Base-by-base conservation (phyloP, 2,888 invertebrate genomes). In the Nycteola revayana region DNA sequence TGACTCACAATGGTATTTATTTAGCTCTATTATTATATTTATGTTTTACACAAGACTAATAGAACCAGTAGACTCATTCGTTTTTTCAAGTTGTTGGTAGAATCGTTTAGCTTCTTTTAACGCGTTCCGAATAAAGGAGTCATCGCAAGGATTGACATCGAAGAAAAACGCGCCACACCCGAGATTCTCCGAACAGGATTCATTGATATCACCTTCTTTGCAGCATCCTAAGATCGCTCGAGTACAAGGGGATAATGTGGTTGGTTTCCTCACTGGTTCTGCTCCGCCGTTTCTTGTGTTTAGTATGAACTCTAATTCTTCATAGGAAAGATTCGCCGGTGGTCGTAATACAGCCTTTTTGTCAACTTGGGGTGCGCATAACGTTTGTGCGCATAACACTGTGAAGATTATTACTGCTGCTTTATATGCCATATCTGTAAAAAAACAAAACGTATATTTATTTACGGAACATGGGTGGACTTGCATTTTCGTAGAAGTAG, bases 161-260 rank as follows among this genome's bases (percentile, higher is more conserved):
- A 94, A 95, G 77, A 94, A 94, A 30, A 92, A 90, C 0, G 94
- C 94, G 0, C 91, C 90, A 66, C 95, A 96, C 4, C 92, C 91
- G 32, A 93, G 75, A 5, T 90, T 79, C 70, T 95, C 95, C 42
- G 95, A 95, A 66, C 95, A 96, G 1, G 87, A 75, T 29, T 91
- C 75, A 7, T 82, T 72, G 38, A 76, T 78, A n/a, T 76, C 76
- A 11, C 72, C 68, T 0, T 78, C 73, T 1, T 91, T 83, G 60
- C 95, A 95, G 63, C 95, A 96, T 1, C 92, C 91, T 3, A 94
- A 79, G 29, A 95, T 93, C 0, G 95, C 95, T 91, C 94, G 92
- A 0, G 93, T 92, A 59, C 95, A 95, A 1, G 90, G 88, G 5
- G 91, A 87, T 1, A 93, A 83, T 10, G 40, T 54, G 25, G 62